Evolutionary conservation across 2,113 vertebrate genomes (phyloP).

Genomic region (Carollia perspicillata): DNA sequence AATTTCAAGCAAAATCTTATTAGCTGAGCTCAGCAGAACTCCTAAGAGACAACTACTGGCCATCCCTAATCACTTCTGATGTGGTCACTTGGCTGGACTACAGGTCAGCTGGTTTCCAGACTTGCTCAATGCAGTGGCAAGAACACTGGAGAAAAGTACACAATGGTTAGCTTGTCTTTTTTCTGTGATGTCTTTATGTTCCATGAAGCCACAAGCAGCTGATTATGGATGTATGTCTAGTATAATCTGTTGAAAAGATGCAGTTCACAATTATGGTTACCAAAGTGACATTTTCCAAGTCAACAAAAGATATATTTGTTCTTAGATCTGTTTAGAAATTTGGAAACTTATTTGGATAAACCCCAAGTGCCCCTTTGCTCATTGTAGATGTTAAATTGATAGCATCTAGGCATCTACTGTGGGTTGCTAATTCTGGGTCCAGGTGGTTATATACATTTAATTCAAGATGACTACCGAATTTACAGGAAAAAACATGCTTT

Average conservation of each 20-base stretch:
- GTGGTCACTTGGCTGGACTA: slow-evolving; percentile 2
- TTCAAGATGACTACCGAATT: neutral
- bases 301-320: neutral
- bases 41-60: neutral
- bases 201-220: neutral
- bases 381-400: neutral
- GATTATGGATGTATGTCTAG: neutral
- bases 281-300: slow-evolving; percentile 8
- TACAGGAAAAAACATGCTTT: neutral
- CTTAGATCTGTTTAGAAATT: neutral
- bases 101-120: neutral
- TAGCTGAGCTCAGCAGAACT: slow-evolving; percentile 65
- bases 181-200: neutral
- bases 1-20: slow-evolving; percentile 32
- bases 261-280: neutral
- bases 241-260: neutral
- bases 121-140: neutral
- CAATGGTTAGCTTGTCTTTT: neutral
- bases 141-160: neutral
- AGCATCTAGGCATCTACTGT: neutral
- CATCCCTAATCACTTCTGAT: neutral
- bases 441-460: neutral
- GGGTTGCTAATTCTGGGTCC: neutral
- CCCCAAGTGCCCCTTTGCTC: neutral
- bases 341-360: neutral